Evolutionary conservation across 2,888 invertebrate genomes (phyloP).

Genomic region (Catocala sponsa): DNA sequence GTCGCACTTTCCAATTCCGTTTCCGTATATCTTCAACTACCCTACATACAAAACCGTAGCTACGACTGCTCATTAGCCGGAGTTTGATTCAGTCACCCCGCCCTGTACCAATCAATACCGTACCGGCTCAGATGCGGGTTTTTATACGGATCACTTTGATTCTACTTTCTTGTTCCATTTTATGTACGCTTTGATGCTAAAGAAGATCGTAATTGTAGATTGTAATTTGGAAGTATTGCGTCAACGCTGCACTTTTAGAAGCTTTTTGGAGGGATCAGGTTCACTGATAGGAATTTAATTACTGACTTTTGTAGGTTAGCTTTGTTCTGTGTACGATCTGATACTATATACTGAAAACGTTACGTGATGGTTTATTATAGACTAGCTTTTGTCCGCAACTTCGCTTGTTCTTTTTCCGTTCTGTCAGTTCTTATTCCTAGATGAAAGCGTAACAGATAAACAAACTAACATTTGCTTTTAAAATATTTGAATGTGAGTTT

Average conservation of each 20-base stretch:
- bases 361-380: too few relatives aligned
- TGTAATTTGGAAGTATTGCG: neutral
- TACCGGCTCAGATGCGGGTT: constrained; percentile 38
- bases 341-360: too few relatives aligned
- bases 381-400: too few relatives aligned
- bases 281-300: too few relatives aligned
- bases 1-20: neutral
- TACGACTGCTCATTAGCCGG: constrained; percentile 46
- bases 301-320: too few relatives aligned
- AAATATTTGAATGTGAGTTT: too few relatives aligned
- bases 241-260: neutral
- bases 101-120: constrained; percentile 47
- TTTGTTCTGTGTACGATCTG: too few relatives aligned
- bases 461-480: too few relatives aligned
- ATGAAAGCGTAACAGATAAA: too few relatives aligned
- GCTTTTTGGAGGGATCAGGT: too few relatives aligned
- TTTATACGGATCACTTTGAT: constrained; percentile 33
- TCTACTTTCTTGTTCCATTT: constrained; percentile 20
- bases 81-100: constrained; percentile 52
- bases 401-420: too few relatives aligned
- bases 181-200: constrained; percentile 9
- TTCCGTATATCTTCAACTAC: constrained; percentile 14
- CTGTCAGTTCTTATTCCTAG: too few relatives aligned
- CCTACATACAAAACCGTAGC: constrained; percentile 22
- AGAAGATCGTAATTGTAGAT: neutral